A percentile compares a stretch with the other conserved stretches of the same genome.
Evolutionary conservation across 2,888 invertebrate genomes (phyloP).

Genomic region (Fragum whitleyi): DNA sequence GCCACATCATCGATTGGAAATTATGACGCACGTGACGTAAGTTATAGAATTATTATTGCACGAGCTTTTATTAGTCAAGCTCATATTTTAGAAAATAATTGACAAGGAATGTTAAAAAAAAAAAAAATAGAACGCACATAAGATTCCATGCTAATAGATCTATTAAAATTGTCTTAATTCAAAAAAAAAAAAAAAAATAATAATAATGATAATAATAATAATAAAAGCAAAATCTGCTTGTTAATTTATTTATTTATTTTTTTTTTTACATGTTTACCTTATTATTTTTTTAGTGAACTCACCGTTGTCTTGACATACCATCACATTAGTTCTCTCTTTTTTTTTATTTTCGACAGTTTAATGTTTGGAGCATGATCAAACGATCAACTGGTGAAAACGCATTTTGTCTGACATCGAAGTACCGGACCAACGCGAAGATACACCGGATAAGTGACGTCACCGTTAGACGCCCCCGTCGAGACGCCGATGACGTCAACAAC

Average conservation of each 20-base stretch:
- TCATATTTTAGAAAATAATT: background rate
- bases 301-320: too few relatives aligned
- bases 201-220: too few relatives aligned
- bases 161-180: too few relatives aligned
- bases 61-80: background rate
- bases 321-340: too few relatives aligned
- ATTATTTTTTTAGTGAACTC: too few relatives aligned
- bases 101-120: background rate
- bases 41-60: background rate
- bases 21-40: constrained; percentile 34
- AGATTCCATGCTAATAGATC: background rate
- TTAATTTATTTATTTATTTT: too few relatives aligned
- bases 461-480: constrained; percentile 37
- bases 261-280: too few relatives aligned
- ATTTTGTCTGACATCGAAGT: constrained; percentile 59
- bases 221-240: too few relatives aligned
- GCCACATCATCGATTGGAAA: constrained; percentile 12
- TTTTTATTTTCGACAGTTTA: too few relatives aligned
- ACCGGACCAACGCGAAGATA: constrained; percentile 41
- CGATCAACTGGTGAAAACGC: constrained; percentile 47
- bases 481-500: constrained; percentile 15
- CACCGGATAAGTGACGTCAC: constrained; percentile 42
- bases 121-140: background rate
- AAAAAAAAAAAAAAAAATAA: too few relatives aligned
- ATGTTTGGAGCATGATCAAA: constrained; percentile 54